These are phyloP conservation scores for Rafetus swinhoei DNA, from an alignment of 2,113 vertebrate species.

Conservation along the genomic window DNA sequence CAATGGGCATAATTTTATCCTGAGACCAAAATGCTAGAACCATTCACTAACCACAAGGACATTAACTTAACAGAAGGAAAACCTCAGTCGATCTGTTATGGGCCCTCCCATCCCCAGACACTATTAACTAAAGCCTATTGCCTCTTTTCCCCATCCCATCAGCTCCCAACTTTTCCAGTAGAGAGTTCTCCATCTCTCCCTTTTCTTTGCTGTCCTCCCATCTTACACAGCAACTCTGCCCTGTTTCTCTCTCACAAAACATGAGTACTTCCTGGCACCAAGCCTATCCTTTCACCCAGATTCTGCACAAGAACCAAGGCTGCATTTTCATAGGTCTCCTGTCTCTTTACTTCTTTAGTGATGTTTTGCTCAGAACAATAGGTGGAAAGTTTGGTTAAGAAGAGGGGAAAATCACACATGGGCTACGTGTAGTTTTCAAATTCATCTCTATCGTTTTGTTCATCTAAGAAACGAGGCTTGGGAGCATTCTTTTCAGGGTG, in stretches of 20 bases:
- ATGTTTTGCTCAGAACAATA: neutral
- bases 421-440: neutral
- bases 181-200: neutral
- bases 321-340: neutral
- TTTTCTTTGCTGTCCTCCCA: fast-evolving
- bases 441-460: neutral
- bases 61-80: neutral
- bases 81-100: neutral
- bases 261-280: fast-evolving
- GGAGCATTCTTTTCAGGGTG: neutral
- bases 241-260: neutral
- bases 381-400: neutral
- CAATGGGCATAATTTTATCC: neutral
- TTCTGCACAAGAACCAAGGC: neutral
- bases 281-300: fast-evolving
- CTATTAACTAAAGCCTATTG: fast-evolving
- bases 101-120: neutral
- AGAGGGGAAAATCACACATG: neutral
- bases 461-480: fast-evolving
- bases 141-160: fast-evolving
- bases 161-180: neutral
- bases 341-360: conserved; percentile 22
- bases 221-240: fast-evolving
- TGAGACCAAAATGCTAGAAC: neutral
- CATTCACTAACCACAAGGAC: neutral